phyloP scores from a whole-genome alignment of 2,113 vertebrate species.

The Oreotrochilus melanogaster region DNA sequence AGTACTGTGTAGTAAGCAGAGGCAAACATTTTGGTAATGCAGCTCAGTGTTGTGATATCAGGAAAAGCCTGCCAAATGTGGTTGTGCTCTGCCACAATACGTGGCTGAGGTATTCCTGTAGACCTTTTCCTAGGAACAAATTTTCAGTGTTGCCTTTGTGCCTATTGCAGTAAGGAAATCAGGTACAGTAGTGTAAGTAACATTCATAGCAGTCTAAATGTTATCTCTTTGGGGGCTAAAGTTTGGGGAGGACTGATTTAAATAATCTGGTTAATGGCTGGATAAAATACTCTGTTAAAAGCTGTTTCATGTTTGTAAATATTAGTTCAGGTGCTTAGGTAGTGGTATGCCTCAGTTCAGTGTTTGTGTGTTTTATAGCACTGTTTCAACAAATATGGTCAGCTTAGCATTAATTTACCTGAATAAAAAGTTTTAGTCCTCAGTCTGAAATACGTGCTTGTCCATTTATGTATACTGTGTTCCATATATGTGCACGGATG shows the following conservation, averaged over 20 bases:
- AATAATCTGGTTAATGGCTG: background rate
- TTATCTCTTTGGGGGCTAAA: background rate
- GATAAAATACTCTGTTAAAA: background rate
- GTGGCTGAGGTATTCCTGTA: background rate
- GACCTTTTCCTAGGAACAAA: background rate
- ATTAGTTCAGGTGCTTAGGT: background rate
- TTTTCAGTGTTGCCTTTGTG: background rate
- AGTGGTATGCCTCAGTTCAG: background rate
- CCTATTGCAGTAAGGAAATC: rapidly evolving
- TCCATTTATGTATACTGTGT: background rate
- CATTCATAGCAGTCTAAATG: background rate
- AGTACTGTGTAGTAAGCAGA: background rate
- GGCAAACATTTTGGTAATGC: background rate
- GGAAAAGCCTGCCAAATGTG: too few species aligned
- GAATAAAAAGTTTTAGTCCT: background rate
- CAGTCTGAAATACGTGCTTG: background rate
- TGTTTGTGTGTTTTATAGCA: background rate
- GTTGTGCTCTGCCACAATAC: background rate
- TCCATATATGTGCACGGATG: background rate
- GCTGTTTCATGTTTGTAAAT: background rate
- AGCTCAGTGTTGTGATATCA: background rate
- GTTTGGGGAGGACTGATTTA: background rate
- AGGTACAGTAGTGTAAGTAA: background rate
- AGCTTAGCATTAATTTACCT: background rate
- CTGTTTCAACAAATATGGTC: rapidly evolving